These are phyloP conservation scores for Drosophila melanosoma DNA, from an alignment of 2,888 invertebrate genomes.

Conservation along the genomic window DNA sequence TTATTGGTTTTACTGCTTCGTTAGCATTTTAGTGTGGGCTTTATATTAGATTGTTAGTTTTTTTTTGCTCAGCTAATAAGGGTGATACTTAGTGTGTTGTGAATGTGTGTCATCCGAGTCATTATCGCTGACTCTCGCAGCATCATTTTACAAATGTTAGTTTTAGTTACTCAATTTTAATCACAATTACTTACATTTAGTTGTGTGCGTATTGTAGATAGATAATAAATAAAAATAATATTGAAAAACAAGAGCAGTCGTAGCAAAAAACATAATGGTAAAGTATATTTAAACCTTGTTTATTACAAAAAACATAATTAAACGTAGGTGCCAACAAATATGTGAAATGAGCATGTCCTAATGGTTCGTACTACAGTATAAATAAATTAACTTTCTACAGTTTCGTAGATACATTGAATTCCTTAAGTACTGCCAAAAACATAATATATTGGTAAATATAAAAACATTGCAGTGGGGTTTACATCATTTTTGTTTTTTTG, in stretches of 20 bases:
- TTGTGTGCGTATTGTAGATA: constrained; percentile 46
- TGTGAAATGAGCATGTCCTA: constrained; percentile 50
- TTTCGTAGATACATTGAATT: constrained; percentile 31
- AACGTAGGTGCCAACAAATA: constrained; percentile 48
- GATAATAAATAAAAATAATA: constrained; percentile 9
- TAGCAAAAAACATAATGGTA: constrained; percentile 46
- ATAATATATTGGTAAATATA: constrained; percentile 18
- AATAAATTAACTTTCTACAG: constrained; percentile 68
- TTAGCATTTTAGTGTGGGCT: constrained; percentile 68
- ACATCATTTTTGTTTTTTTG: constrained; percentile 5
- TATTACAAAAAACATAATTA: constrained; percentile 64
- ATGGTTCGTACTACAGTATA: constrained; percentile 37
- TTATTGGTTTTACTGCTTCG: constrained; percentile 71
- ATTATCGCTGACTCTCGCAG: constrained; percentile 27
- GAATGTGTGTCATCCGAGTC: constrained; percentile 17
- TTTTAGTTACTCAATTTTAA: constrained; percentile 63
- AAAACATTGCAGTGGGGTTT: constrained; percentile 27
- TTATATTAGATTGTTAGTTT: constrained; percentile 56
- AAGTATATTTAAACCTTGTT: constrained; percentile 39
- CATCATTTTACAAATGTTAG: constrained; percentile 71
- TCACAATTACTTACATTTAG: constrained; percentile 76
- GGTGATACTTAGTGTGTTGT: constrained; percentile 40
- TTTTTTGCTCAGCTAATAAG: constrained; percentile 48
- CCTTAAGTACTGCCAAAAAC: constrained; percentile 65
- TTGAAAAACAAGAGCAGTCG: constrained; percentile 39